A percentile compares a stretch with the other conserved stretches of the same genome.
phyloP scores from a whole-genome alignment of 1,140 invertebrate genomes.

The Atopsyche davidsoni region DNA sequence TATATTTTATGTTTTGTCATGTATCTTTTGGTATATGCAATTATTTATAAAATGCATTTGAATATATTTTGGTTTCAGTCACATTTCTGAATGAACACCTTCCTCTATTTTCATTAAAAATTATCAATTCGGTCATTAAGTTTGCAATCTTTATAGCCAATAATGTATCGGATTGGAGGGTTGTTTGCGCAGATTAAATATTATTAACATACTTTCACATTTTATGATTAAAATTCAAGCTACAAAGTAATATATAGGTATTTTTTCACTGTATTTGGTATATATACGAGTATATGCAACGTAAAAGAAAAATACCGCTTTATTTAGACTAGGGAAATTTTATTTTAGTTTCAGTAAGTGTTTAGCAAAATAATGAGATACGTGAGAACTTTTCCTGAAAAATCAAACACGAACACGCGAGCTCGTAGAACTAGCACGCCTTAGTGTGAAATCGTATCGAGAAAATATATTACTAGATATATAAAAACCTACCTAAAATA shows the following conservation, averaged over 20 bases:
- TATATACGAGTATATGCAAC: background rate
- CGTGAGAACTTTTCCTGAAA: background rate
- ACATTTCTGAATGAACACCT: too few relatives aligned
- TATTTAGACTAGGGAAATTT: background rate
- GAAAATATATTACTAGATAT: background rate
- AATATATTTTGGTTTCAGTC: too few relatives aligned
- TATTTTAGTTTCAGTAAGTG: background rate
- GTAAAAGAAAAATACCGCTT: background rate
- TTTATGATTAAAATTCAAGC: background rate
- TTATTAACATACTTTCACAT: background rate
- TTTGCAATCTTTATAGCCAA: too few relatives aligned
- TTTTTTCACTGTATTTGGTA: background rate
- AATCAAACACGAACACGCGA: background rate
- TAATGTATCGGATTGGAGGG: too few relatives aligned
- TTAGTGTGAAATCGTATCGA: background rate
- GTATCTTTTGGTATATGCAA: too few relatives aligned
- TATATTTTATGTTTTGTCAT: too few relatives aligned
- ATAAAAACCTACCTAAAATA: background rate
- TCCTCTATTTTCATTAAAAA: too few relatives aligned
- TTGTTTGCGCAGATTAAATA: background rate
- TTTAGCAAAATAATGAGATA: background rate
- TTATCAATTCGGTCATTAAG: too few relatives aligned
- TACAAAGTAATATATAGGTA: background rate
- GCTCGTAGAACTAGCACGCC: too few relatives aligned
- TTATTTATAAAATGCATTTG: too few relatives aligned